Evolutionary conservation across 2,797 vertebrate genomes (phyloP), one percentile per base, ranked within the genome.

Genomic region (Salmo trutta): DNA sequence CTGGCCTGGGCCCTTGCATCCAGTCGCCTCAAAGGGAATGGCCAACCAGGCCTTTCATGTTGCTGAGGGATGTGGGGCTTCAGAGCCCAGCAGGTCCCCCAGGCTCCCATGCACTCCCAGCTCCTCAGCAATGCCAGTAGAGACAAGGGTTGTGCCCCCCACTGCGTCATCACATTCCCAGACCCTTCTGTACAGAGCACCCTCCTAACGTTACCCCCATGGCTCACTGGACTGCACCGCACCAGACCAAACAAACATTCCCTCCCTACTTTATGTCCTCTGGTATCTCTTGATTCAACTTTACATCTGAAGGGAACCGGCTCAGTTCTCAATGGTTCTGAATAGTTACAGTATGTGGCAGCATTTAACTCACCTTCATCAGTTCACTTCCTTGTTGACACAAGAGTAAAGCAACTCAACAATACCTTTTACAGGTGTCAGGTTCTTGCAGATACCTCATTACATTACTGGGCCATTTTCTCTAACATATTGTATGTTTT

Each of bases 1-100:
- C 86, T 90, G 87, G 87, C 89, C 87, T 88, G 81, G 77, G 83
- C 85, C 86, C 88, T 89, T 87, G 89, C 85, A 91, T 90, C 86
- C 86, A 91, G 89, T 86, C 84, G 81, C 89, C 91, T 93, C 92
- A 94, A 93, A 95, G 90, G 89, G 93, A 94, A 94, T 94, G 89
- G 86, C 86, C 93, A 92, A 93, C 88, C 91, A 92, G 84, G 82
- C 81, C 88, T 93, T 94, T 93, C 86, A 93, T 90, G 86, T 62
- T 90, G 88, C 76, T 19, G 73, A 82, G 84, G 89, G 89, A 85
- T 83, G 88, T 85, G 75, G 80, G 82, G 83, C 80, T 83, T 81
- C 82, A 79, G 81, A 86, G 84, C 59, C 17, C 67, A 75, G 66
- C 21, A 21, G 15, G n/a, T 76, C 51, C 52, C 64, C 53, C 17